Base-by-base conservation (phyloP, 2,888 invertebrate genomes). In the Agonopterix arenella region DNA sequence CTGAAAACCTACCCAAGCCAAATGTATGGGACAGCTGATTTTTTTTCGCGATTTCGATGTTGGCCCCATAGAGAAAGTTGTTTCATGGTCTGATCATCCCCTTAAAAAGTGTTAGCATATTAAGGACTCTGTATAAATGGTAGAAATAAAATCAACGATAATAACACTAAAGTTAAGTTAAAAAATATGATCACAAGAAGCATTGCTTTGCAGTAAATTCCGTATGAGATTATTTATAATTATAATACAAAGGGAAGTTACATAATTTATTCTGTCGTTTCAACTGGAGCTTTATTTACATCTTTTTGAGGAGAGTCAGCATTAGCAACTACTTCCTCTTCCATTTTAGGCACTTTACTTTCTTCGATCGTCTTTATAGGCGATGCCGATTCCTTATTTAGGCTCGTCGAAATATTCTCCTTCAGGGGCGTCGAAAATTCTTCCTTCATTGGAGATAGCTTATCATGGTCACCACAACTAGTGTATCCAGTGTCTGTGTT, bases 401-500 rank as follows among this genome's bases (percentile, higher is more conserved):
- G 51, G 10, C 58, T 57, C 11, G 47, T 48, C 46, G 44, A 44
- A n/a, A 4, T 40, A 40, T 40, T n/a, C 16, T 46, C 43, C 49
- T 54, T 53, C 2, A 45, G 45, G 37, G 53, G 48, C 5, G 50
- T 48, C 8, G 49, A 41, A 44, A 45, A 46, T 16, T 56, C 52
- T 38, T 62, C 59, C 50, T 53, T 59, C 1, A 36, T 36, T 1
- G 54, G 55, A 7, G 61, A 59, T 28, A 36, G 18, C 36, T 56
- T 59, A 5, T 61, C 55, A 8, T 48, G 56, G n/a, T 68, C 68
- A 18, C 60, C 59, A 11, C 54, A 55, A 50, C 75, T 76, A 3
- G 64, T 70, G 55, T 79, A 75, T 10, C 71, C 73, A 8, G 72
- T 74, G 52, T 79, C 73, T 1, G 73, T 70, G 48, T 65, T 71